These are phyloP conservation scores for Nephrocerus scutellatus DNA, from an alignment of 2,888 invertebrate genomes.

Conservation along the genomic window DNA sequence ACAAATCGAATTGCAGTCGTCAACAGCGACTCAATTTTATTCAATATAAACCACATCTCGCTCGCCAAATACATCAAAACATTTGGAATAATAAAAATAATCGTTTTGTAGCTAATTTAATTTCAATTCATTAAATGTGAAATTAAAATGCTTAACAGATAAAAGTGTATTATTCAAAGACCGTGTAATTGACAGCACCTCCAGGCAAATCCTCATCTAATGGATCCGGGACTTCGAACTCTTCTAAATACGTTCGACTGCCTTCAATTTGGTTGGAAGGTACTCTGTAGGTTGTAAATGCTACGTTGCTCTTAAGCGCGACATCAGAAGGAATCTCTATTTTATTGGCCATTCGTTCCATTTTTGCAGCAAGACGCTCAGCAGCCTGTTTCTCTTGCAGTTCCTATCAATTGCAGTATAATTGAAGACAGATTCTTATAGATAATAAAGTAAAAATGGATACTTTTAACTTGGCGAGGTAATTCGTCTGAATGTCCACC, in stretches of 20 bases:
- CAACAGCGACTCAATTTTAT: conserved; percentile 86
- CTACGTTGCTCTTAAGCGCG: conserved; percentile 28
- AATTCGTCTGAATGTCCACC: conserved; percentile 36
- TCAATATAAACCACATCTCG: conserved; percentile 52
- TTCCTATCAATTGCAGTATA: conserved; percentile 25
- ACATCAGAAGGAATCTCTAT: conserved; percentile 27
- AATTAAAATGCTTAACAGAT: not conserved
- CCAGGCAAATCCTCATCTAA: conserved; percentile 28
- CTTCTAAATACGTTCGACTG: conserved; percentile 28
- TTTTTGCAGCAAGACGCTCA: conserved; percentile 32
- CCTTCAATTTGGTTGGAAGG: conserved; percentile 33
- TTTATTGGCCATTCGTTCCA: conserved; percentile 20
- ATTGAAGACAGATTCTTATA: not conserved
- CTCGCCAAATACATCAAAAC: not conserved
- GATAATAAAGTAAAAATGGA: not conserved
- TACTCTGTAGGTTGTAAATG: conserved; percentile 36
- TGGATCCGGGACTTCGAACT: conserved; percentile 38
- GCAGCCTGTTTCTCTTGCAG: conserved; percentile 39
- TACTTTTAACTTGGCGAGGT: conserved; percentile 39
- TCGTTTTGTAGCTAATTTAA: conserved; percentile 5
- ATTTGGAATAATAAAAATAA: not conserved
- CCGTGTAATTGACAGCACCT: conserved; percentile 30
- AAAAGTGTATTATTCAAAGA: conserved; percentile 22
- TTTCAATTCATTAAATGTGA: not conserved
- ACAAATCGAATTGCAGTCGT: conserved; percentile 89